Conservation (phyloP, 2,888 invertebrate genomes). For the Anarsia innoxiella region DNA sequence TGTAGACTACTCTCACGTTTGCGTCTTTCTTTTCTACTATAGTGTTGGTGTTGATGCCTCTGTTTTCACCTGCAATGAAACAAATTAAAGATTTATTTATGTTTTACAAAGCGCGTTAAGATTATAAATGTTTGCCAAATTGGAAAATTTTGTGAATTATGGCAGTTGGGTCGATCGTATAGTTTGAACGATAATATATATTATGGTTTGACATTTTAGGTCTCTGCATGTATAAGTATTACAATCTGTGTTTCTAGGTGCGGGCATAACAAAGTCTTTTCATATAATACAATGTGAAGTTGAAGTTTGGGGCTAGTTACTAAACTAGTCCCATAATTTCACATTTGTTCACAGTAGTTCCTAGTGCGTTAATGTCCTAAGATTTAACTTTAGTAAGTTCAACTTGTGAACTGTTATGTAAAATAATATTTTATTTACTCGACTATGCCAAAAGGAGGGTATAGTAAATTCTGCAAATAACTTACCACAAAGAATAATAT, state of each 20-base stretch:
- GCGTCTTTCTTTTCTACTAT: slow-evolving; percentile 26
- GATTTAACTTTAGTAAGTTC: too few relatives aligned
- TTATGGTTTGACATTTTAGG: background rate
- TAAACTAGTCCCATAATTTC: too few relatives aligned
- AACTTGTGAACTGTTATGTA: too few relatives aligned
- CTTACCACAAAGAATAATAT: slow-evolving; percentile 50
- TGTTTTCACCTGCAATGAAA: slow-evolving; percentile 29
- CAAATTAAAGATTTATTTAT: background rate
- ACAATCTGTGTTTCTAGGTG: background rate
- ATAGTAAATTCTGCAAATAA: too few relatives aligned
- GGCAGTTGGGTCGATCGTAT: background rate
- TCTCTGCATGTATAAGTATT: background rate
- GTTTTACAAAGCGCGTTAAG: background rate
- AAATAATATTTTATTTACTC: too few relatives aligned
- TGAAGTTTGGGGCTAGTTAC: too few relatives aligned
- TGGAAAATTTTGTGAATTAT: background rate
- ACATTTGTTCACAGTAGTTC: too few relatives aligned
- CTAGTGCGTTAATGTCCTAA: too few relatives aligned
- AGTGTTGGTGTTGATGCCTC: slow-evolving; percentile 36
- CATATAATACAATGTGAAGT: background rate
- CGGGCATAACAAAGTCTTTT: background rate
- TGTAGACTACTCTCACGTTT: slow-evolving; percentile 30
- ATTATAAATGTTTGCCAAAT: background rate
- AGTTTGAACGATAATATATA: background rate
- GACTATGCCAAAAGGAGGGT: too few relatives aligned